Percentiles rank a stretch among this genome's conserved stretches.
Conservation (phyloP, 2,113 vertebrate species). For the Antigone vipio region DNA sequence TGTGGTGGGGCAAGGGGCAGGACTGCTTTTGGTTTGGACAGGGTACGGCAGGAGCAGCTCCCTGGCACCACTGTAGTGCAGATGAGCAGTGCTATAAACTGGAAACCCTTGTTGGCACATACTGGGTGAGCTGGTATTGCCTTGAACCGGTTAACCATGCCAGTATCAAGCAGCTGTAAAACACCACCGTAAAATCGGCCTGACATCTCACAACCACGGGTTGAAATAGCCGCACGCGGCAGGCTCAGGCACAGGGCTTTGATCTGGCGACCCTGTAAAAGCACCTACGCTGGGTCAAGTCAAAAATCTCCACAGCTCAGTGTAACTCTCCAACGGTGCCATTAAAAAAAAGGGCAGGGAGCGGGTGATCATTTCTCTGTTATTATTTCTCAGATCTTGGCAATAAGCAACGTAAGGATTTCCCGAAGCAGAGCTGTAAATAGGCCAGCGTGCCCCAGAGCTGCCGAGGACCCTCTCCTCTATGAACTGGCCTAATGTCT, state of each 20-base stretch:
- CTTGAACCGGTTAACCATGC: background rate
- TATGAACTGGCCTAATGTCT: background rate
- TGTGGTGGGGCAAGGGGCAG: background rate
- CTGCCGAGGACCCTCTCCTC: background rate
- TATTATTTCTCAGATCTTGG: background rate
- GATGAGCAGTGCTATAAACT: background rate
- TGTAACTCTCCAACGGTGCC: background rate
- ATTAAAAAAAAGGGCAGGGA: background rate
- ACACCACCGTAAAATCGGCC: background rate
- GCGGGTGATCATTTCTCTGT: background rate
- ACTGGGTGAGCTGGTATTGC: background rate
- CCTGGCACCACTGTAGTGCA: background rate
- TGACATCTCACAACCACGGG: background rate
- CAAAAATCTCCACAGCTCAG: background rate
- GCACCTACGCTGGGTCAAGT: background rate
- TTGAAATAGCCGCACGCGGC: background rate
- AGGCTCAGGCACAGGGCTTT: background rate
- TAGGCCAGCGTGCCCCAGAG: accelerated
- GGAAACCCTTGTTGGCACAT: background rate
- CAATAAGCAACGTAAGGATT: background rate
- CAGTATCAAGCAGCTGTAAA: background rate
- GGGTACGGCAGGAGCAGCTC: background rate
- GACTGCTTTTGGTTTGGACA: background rate
- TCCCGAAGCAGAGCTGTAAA: background rate
- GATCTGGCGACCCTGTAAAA: background rate